phyloP scores from a whole-genome alignment of 2,888 invertebrate genomes.

The Chromoteleia sp. region DNA sequence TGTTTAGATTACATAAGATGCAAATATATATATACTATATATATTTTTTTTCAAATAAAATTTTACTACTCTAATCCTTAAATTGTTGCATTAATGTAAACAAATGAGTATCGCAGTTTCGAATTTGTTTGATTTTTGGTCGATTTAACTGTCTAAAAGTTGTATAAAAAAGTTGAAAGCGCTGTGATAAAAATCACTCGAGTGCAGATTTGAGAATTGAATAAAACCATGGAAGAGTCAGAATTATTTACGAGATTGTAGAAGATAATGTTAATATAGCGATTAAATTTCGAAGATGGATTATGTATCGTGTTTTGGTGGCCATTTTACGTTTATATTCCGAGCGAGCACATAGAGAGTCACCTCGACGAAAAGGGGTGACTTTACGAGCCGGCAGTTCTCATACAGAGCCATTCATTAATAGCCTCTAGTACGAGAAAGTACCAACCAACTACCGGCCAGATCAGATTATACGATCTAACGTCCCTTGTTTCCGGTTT shows the following conservation, averaged over 20 bases:
- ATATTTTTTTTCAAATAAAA: too few species aligned
- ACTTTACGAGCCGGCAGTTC: constrained; percentile 79
- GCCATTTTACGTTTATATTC: constrained; percentile 67
- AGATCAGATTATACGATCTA: constrained; percentile 72
- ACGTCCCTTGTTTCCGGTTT: constrained; percentile 76
- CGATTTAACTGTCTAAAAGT: too few species aligned
- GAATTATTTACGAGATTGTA: constrained; percentile 67
- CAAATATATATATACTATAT: too few species aligned
- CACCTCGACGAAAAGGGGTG: constrained; percentile 74
- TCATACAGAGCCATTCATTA: constrained; percentile 79
- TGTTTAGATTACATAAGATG: too few species aligned
- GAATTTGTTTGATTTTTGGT: too few species aligned
- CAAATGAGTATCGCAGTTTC: too few species aligned
- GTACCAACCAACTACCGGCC: constrained; percentile 66
- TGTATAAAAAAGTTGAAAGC: too few species aligned
- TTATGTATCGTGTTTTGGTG: constrained; percentile 68
- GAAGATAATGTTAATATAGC: constrained; percentile 65
- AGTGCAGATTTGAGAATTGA: constrained; percentile 36
- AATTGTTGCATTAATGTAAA: too few species aligned
- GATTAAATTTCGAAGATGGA: constrained; percentile 69
- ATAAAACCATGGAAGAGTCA: constrained; percentile 44
- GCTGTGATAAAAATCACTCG: too few species aligned
- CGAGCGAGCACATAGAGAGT: constrained; percentile 48
- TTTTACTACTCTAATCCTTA: too few species aligned
- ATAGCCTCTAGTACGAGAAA: constrained; percentile 72